These are phyloP conservation scores for Apantesis nais DNA, from an alignment of 2,888 invertebrate genomes.

Conservation along the genomic window DNA sequence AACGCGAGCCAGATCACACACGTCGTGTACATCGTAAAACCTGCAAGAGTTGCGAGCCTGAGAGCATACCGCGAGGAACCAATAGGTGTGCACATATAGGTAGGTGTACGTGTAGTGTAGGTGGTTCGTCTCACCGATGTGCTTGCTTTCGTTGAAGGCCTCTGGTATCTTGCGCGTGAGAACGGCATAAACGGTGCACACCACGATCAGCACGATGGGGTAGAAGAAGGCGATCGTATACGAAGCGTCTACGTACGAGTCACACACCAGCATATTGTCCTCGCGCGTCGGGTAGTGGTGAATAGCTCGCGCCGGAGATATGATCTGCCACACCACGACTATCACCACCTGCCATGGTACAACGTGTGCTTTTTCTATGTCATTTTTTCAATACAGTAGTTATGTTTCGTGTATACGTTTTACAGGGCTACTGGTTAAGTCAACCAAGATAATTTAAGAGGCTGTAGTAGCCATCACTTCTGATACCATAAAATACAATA, in stretches of 20 bases:
- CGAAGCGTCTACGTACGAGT: constrained; percentile 95
- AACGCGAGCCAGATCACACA: constrained; percentile 99
- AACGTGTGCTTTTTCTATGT: background rate
- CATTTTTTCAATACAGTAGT: background rate
- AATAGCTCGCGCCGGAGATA: constrained; percentile 96
- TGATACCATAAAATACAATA: too few species aligned
- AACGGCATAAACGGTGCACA: constrained; percentile 97
- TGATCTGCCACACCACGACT: constrained; percentile 95
- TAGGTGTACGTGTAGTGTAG: background rate
- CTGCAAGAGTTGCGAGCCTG: constrained; percentile 67
- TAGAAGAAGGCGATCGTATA: constrained; percentile 97
- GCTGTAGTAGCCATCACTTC: too few species aligned
- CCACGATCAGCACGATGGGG: constrained; percentile 94
- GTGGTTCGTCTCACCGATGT: constrained; percentile 88
- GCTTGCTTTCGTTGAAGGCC: constrained; percentile 98
- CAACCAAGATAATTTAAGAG: too few species aligned
- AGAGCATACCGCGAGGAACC: background rate
- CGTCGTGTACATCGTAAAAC: constrained; percentile 99
- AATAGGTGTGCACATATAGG: background rate
- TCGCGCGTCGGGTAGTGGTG: constrained; percentile 94
- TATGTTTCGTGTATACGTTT: background rate
- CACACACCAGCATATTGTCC: constrained; percentile 96
- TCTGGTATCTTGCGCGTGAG: constrained; percentile 98
- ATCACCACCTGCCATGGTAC: constrained; percentile 87
- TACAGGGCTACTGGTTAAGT: too few species aligned